Percentiles rank a stretch among this genome's conserved stretches.
These are phyloP conservation scores for Asbolus verrucosus DNA, from an alignment of 1,140 invertebrate genomes.

Conservation along the genomic window DNA sequence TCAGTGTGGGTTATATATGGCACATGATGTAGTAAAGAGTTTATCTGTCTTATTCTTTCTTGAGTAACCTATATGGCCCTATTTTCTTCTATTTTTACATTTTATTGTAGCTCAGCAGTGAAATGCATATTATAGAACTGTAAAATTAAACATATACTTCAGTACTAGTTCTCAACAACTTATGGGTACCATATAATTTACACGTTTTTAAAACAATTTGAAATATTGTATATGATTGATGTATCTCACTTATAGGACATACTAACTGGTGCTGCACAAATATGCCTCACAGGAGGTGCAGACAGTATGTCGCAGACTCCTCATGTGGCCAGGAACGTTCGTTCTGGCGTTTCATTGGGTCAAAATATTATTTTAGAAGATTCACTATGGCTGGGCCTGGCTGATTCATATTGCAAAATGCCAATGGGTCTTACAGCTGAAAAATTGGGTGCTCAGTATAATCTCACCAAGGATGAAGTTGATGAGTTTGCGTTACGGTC, in stretches of 20 bases:
- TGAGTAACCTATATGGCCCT: too few relatives aligned
- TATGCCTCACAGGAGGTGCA: constrained; percentile 91
- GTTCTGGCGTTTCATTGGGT: constrained; percentile 94
- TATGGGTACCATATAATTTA: too few relatives aligned
- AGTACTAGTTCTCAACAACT: too few relatives aligned
- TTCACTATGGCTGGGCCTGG: constrained; percentile 90
- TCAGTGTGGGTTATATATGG: too few relatives aligned
- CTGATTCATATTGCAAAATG: constrained; percentile 89
- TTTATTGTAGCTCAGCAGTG: too few relatives aligned
- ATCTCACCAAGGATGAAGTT: constrained; percentile 86
- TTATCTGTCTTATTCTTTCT: too few relatives aligned
- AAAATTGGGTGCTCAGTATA: constrained; percentile 93
- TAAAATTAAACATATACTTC: too few relatives aligned
- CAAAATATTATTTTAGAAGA: constrained; percentile 88
- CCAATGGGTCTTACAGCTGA: constrained; percentile 98
- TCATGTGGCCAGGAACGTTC: constrained; percentile 85
- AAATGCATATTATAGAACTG: too few relatives aligned
- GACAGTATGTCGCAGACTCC: constrained; percentile 98
- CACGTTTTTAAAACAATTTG: too few relatives aligned
- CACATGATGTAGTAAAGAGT: too few relatives aligned
- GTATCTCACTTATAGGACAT: constrained; percentile 81
- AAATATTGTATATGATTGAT: too few relatives aligned
- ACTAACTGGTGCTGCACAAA: constrained; percentile 83
- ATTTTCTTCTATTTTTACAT: too few relatives aligned
- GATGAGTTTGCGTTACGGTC: constrained; percentile 91